Percentiles rank a stretch among this genome's conserved stretches.
These are phyloP conservation scores for Geopemphigus sp. DNA, from an alignment of 1,140 invertebrate genomes.

Conservation along the genomic window DNA sequence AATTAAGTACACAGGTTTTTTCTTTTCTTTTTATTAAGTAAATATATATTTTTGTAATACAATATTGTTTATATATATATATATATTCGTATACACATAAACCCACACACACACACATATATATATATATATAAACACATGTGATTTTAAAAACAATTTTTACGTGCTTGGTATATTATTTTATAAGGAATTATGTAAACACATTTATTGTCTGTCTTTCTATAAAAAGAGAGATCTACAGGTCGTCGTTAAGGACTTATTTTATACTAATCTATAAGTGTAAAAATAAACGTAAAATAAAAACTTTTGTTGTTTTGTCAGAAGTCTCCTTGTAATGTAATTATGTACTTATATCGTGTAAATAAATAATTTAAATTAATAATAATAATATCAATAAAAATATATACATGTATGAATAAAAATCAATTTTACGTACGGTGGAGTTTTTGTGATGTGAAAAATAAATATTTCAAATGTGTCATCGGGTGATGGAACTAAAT, in stretches of 20 bases:
- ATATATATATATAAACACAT: not conserved
- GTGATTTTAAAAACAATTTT: conserved; percentile 38
- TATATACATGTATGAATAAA: not conserved
- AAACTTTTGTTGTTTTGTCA: conserved; percentile 18
- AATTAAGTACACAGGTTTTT: not conserved
- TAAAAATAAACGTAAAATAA: conserved; percentile 15
- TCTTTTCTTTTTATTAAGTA: conserved; percentile 8
- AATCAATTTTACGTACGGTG: not conserved
- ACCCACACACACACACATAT: too few species aligned
- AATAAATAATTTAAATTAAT: conserved; percentile 45
- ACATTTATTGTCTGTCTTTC: conserved; percentile 34
- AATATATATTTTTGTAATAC: conserved; percentile 46
- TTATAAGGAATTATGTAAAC: conserved; percentile 36
- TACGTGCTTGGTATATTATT: conserved; percentile 29
- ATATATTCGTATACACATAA: too few species aligned
- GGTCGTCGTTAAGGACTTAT: conserved; percentile 7
- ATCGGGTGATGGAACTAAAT: too few species aligned
- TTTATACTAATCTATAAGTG: conserved; percentile 21
- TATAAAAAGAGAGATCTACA: conserved; percentile 26
- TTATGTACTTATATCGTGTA: conserved; percentile 45
- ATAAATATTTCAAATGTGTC: not conserved
- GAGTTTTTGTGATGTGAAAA: not conserved
- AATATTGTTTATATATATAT: conserved; percentile 19
- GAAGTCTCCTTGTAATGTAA: conserved; percentile 29
- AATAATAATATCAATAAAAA: conserved; percentile 49